Evolutionary conservation across 1,140 invertebrate species (phyloP), one percentile per base, ranked within the genome.

Genomic region (Caenorhabditis tropicalis): DNA sequence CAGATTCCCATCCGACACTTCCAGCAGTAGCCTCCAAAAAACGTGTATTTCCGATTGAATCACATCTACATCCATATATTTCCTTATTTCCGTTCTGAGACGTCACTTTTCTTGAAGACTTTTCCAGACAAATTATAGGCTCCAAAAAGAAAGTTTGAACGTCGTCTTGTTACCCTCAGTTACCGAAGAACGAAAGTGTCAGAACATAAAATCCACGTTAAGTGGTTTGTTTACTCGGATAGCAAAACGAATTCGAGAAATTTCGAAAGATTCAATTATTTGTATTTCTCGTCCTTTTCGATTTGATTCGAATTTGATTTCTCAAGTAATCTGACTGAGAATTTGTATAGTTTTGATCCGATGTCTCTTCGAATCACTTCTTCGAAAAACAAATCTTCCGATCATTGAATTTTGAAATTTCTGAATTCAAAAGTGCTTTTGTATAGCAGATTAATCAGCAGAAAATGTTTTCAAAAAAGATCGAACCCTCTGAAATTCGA

Each of bases 121-220:
- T 65, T 65, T 65, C 58, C 53, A 56, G 53, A 56, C 53, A 65
- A 65, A 36, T 65, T 65, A 65, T 65, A 65, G 58, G 58, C 29
- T 65, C 58, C 58, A 36, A 2, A 56, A n/a, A 24, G 21, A 56
- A 12, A 10, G n/a, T 56, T 9, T 27, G 15, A 56, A 51, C 49
- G 21, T 21, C n/a, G 49, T 46, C 43, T 46, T 46, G 43, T 46
- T 19, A 16, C 48, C n/a, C 19, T n/a, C 15, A 51, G n/a, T 19
- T 19, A 19, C 48, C 10, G 2, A 10, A 5, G 12, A 5, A 19
- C 24, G 3, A 56, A 27, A 56, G 29, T 5, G 31, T 36, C 29
- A 65, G 12, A 65, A 33, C 33, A 36, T 19, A 9, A 29, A 10
- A 58, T 9, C 53, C 16, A 3, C 3, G 29, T 33, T 33, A 65